phyloP scores from a whole-genome alignment of 2,888 invertebrate species.

The Callinectes sapidus region DNA sequence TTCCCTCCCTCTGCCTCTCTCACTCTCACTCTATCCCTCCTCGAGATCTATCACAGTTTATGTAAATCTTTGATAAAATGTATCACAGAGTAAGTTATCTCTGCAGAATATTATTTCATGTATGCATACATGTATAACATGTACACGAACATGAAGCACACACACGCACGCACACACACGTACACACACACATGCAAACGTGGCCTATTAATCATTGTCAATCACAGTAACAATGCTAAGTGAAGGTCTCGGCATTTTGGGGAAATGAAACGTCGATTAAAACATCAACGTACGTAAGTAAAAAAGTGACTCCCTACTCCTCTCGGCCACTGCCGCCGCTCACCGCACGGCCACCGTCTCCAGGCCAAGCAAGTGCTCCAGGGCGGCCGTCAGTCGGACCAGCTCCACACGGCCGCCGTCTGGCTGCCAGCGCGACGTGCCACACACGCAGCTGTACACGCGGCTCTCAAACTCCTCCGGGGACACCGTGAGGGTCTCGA shows the following conservation, averaged over 20 bases:
- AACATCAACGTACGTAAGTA: neutral
- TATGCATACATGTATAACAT: constrained; percentile 34
- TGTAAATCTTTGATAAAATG: constrained; percentile 68
- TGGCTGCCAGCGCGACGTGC: constrained; percentile 43
- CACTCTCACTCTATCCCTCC: constrained; percentile 49
- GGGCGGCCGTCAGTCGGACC: constrained; percentile 44
- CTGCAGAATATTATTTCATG: constrained; percentile 59
- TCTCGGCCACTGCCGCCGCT: neutral
- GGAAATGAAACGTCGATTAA: constrained; percentile 5
- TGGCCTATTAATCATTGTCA: constrained; percentile 7
- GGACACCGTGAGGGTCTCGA: constrained; percentile 64
- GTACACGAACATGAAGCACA: constrained; percentile 16
- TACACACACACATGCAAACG: neutral
- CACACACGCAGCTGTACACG: constrained; percentile 52
- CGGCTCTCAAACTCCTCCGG: constrained; percentile 62
- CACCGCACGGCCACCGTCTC: constrained; percentile 51
- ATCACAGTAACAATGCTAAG: constrained; percentile 5
- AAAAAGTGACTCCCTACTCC: neutral
- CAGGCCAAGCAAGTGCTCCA: constrained; percentile 55
- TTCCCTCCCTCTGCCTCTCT: constrained; percentile 49
- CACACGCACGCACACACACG: neutral
- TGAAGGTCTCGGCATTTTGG: constrained; percentile 19
- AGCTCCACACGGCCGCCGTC: constrained; percentile 51
- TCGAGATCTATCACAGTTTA: constrained; percentile 67
- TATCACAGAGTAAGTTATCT: constrained; percentile 69